Percentiles rank a stretch among this genome's conserved stretches.
Evolutionary conservation across 2,888 invertebrate genomes (phyloP).

Genomic region (Didymodactylos carnosus): DNA sequence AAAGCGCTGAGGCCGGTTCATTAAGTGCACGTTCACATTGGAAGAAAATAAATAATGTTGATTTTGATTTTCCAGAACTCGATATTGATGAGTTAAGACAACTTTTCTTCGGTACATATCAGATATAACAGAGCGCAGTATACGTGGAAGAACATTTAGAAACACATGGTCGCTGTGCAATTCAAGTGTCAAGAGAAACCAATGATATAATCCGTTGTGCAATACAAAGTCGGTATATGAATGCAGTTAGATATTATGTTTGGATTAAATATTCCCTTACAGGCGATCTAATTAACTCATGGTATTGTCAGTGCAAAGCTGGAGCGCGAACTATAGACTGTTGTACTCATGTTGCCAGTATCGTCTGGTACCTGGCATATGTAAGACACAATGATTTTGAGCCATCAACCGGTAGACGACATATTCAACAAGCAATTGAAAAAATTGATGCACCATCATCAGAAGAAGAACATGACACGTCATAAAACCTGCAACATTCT

Average conservation of each 20-base stretch:
- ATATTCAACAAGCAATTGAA: background rate
- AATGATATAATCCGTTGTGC: background rate
- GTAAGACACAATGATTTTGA: background rate
- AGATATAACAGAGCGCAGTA: background rate
- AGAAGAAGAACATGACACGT: no score
- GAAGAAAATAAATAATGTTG: background rate
- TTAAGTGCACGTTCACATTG: background rate
- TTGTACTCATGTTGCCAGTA: background rate
- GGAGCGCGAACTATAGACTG: background rate
- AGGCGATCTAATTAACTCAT: background rate
- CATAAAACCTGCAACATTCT: no score
- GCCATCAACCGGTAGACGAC: background rate
- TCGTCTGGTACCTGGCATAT: background rate
- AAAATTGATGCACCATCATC: no score
- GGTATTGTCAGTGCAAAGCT: background rate
- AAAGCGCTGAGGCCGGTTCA: background rate
- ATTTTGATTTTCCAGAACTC: background rate
- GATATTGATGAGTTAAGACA: background rate
- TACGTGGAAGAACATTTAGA: background rate
- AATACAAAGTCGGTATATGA: background rate
- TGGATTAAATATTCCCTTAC: background rate
- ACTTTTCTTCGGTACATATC: background rate
- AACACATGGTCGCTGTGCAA: background rate
- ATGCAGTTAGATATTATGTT: background rate
- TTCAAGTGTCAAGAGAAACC: no score